Evolutionary conservation across 1,140 invertebrate genomes (phyloP), one percentile per base, ranked within the genome.

Genomic region (Lepidurus packardi): DNA sequence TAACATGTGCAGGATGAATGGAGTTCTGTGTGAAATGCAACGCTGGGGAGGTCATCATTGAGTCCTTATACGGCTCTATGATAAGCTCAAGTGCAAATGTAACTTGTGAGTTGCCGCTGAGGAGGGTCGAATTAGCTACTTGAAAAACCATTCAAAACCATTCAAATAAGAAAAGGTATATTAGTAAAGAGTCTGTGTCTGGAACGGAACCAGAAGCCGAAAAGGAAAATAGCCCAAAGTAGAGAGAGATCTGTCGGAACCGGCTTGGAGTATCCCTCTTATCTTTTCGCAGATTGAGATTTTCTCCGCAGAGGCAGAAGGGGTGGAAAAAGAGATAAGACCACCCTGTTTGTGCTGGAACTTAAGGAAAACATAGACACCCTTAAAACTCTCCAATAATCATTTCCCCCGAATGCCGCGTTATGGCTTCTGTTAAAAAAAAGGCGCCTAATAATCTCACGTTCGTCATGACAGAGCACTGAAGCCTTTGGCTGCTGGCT

Each of bases 211-310:
- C 16, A 65, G 13, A 9, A 7, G 53, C 8, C 53, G 53, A 65
- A 65, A 65, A 9, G 53, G 53, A 34, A 34, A 34, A 34, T 34
- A 34, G 34, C 3, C 34, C 34, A 34, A 34, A 34, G 34, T 34
- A 34, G 34, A 34, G 34, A 34, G 34, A 34, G 1, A 34, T 34
- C 53, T 21, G n/a, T 65, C 21, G 16, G 53, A 65, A 65, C 53
- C 16, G 53, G 53, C 7, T 65, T 7, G 21, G 21, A 65, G 16
- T 13, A 21, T 65, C 21, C 53, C 16, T 21, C 53, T 21, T 65
- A 65, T 65, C 53, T 65, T 65, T 9, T 13, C 6, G 53, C 53
- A 65, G 53, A 65, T 65, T 65, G 53, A 65, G 53, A n/a, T 65
- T 65, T 65, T 65, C 53, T 65, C 53, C 16, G 53, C 53, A 65